Evolutionary conservation across 2,888 invertebrate genomes (phyloP).

Genomic region (Ptychoptera contaminata): DNA sequence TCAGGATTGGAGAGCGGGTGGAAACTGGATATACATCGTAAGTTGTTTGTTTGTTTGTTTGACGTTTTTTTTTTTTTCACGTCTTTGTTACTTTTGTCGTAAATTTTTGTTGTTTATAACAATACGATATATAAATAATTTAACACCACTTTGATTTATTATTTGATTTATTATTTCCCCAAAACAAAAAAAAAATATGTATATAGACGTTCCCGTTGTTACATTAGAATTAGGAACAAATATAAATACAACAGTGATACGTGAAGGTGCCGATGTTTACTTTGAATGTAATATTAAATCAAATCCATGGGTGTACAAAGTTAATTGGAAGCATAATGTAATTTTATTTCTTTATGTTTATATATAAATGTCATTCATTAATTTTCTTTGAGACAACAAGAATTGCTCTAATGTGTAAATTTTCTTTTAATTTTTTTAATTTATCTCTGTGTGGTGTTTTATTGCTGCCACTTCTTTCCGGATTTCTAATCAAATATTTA

Average conservation of each 20-base stretch:
- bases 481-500: too few species aligned
- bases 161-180: not conserved
- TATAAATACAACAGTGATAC: conserved; percentile 53
- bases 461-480: too few species aligned
- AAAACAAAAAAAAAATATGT: too few species aligned
- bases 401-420: too few species aligned
- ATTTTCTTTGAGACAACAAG: too few species aligned
- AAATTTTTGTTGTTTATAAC: too few species aligned
- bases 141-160: not conserved
- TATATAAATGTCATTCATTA: not conserved
- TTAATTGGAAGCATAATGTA: conserved; percentile 53
- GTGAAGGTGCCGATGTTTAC: conserved; percentile 68
- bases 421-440: too few species aligned
- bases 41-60: conserved; percentile 20
- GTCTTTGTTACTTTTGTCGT: not conserved
- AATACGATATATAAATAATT: too few species aligned
- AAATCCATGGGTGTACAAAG: conserved; percentile 59
- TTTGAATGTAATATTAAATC: conserved; percentile 66
- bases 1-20: conserved; percentile 45
- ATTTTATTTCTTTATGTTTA: conserved; percentile 17
- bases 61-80: not conserved
- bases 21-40: conserved; percentile 52
- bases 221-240: conserved; percentile 57
- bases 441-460: too few species aligned
- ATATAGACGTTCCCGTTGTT: conserved; percentile 55